Base-by-base conservation (phyloP, 53 echinoderm and acorn worm species). In the Actinopyga echinites region DNA sequence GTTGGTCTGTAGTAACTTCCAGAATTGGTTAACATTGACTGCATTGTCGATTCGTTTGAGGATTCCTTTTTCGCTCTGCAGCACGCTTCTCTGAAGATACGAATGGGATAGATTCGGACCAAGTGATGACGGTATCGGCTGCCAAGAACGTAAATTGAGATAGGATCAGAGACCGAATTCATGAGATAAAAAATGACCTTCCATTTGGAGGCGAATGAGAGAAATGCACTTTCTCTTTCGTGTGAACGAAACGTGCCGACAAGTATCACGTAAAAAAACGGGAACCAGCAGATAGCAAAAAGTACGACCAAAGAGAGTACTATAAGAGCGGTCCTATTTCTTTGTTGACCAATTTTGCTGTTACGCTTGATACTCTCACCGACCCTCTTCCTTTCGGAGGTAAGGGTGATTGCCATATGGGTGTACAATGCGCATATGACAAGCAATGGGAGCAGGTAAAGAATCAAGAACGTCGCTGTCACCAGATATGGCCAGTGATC, bases 81-180 rank as follows among this genome's bases (percentile, higher is more conserved):
- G 7, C 40, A 71, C 9, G 44, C n/a, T 30, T 44, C 37, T 12
- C 71, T 42, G 21, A 71, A 21, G 9, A 23, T 40, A 6, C 42
- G 45, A 42, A 37, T 20, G 2, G 23, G 34, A 71, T n/a, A 71
- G 8, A 44, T 44, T 40, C 40, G 71, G 9, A 25, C 3, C 26
- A 71, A n/a, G 44, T 71, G 34, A 25, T 44, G 44, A 22, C 71
- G 40, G 71, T 71, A 71, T 23, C 42, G 40, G 71, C 40, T 40
- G 24, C 71, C 71, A 24, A 71, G 44, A 9, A 71, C 44, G 43
- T 71, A 71, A 7, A 71, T 71, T 25, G 71, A 71, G 13, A 71
- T 25, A 3, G 71, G 71, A 26, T 71, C 71, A 10, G 22, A 42
- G 42, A 71, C 25, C 45, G 71, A 24, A 71, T 71, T 71, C 8